Base-by-base conservation (phyloP, 2,113 vertebrate species). In the Oenanthe oenanthe region DNA sequence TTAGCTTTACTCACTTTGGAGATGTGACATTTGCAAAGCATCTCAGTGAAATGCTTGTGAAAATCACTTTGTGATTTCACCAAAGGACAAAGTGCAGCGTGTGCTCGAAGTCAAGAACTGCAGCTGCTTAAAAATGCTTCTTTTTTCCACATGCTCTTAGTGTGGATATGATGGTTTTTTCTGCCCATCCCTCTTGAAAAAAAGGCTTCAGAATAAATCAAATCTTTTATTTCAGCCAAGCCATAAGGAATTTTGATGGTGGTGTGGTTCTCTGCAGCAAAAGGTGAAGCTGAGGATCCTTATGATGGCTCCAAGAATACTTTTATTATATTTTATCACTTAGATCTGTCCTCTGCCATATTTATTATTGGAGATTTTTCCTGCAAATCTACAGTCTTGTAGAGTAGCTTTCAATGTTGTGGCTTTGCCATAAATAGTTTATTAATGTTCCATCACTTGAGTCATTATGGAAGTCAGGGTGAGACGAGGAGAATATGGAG, bases 391-490 rank as follows among this genome's bases (percentile, higher is more conserved):
- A 61, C n/a, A 4, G 47, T 77, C 62, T 77, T 36, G 29, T 77
- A 51, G 77, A 93, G 50, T 54, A 56, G 26, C 77, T 95, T 93
- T 66, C 87, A 90, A 2, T 36, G 93, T 76, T 54, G 75, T 89
- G 68, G 70, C 34, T 43, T 51, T 82, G 67, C 89, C 74, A 92
- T 88, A 95, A 97, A 97, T 93, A 95, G 86, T 63, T 78, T 95
- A 97, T 98, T 97, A 91, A 97, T 61, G 36, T 97, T 82, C 97
- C 84, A 88, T 97, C 95, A 85, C 85, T 96, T 61, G 73, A 93
- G 86, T 95, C 79, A 86, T 97, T 96, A 96, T 58, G 92, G 79
- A 96, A 97, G 95, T 97, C 96, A 81, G 67, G 92, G 91, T 97
- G 86, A 97, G 88, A 79, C 4, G 32, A 13, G 83, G 95, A 84